Conservation (phyloP, 1,140 invertebrate species). For the Halyomorpha halys region DNA sequence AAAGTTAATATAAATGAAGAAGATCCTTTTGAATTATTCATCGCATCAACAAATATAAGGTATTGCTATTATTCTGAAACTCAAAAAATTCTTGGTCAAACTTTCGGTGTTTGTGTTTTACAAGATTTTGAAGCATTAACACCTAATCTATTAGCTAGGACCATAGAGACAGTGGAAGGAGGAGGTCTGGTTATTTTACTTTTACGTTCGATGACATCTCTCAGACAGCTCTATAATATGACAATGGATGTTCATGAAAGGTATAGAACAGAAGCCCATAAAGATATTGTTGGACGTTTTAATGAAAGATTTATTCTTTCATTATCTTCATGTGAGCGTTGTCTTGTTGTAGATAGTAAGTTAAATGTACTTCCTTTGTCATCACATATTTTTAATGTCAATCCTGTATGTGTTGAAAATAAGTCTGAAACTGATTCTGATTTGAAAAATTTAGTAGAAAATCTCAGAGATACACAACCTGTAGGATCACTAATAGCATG, state of each 20-base stretch:
- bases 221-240: slow-evolving; percentile 93
- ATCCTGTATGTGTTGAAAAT: slow-evolving; percentile 46
- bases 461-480: slow-evolving; percentile 77
- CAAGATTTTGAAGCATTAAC: slow-evolving; percentile 99
- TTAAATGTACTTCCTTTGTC: slow-evolving; percentile 87
- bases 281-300: slow-evolving; percentile 85
- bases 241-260: slow-evolving; percentile 98
- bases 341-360: slow-evolving; percentile 89
- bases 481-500: slow-evolving; percentile 79
- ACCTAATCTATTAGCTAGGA: slow-evolving; percentile 94
- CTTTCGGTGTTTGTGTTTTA: slow-evolving; percentile 92
- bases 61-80: slow-evolving; percentile 98
- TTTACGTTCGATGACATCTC: slow-evolving; percentile 67
- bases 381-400: slow-evolving; percentile 71
- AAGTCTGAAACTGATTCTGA: slow-evolving; percentile 43
- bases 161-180: slow-evolving; percentile 97
- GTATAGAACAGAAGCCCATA: slow-evolving; percentile 88
- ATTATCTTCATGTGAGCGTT: slow-evolving; percentile 73
- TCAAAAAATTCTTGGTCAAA: slow-evolving; percentile 95
- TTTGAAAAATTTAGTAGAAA: slow-evolving; percentile 60
- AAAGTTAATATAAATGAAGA: slow-evolving; percentile 88
- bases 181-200: slow-evolving; percentile 89
- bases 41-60: slow-evolving; percentile 90
- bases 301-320: slow-evolving; percentile 95
- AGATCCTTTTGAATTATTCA: slow-evolving; percentile 93